Conservation (phyloP, 1,140 invertebrate genomes). For the Odontomachus brunneus region DNA sequence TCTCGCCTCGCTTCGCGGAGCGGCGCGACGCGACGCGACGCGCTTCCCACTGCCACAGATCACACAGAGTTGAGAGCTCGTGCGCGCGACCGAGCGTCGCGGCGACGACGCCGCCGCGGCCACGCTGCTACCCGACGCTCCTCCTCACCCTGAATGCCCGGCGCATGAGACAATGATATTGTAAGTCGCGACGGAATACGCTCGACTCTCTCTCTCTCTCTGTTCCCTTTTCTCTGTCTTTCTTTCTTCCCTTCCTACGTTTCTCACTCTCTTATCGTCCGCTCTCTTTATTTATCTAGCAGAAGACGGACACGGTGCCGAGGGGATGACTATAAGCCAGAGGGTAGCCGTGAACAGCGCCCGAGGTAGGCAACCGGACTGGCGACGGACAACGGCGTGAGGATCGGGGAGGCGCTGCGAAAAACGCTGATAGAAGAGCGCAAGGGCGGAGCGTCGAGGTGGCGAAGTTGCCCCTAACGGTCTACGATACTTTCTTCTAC, state of each 20-base stretch:
- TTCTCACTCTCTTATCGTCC: not conserved
- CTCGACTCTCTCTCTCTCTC: not conserved
- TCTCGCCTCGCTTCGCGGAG: not conserved
- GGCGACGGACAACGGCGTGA: slow-evolving; percentile 48
- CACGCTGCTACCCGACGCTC: slow-evolving; percentile 12
- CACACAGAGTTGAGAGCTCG: slow-evolving; percentile 42
- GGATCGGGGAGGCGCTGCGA: slow-evolving; percentile 10
- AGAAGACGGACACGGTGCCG: not conserved
- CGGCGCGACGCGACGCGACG: slow-evolving; percentile 14
- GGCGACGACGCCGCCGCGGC: slow-evolving; percentile 20
- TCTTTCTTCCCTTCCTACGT: slow-evolving; percentile 7
- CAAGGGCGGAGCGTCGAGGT: not conserved
- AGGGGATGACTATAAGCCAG: slow-evolving; percentile 30
- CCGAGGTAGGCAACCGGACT: slow-evolving; percentile 78
- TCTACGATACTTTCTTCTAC: too few species aligned
- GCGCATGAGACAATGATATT: slow-evolving; percentile 9
- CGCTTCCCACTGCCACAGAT: slow-evolving; percentile 45
- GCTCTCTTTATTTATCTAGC: not conserved
- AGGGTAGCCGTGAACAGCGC: slow-evolving; percentile 70
- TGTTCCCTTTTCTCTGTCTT: not conserved
- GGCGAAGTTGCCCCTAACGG: not conserved
- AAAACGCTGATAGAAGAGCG: not conserved
- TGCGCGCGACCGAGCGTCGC: slow-evolving; percentile 40
- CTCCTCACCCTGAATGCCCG: not conserved
- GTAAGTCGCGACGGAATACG: not conserved